Evolutionary conservation across 2,888 invertebrate species (phyloP).

Genomic region (Sarcophaga rosellei): DNA sequence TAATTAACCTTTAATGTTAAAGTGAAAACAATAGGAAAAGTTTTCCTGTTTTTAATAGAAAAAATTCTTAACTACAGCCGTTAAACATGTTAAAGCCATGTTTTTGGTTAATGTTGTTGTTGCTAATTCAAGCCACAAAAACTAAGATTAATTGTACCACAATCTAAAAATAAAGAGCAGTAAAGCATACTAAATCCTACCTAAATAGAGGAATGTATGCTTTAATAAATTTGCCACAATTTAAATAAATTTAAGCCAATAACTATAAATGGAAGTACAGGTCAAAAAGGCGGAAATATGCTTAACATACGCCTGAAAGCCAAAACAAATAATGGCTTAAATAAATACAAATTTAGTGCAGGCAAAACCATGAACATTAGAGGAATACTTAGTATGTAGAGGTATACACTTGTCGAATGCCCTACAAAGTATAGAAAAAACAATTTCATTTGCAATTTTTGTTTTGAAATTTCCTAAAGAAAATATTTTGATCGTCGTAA

Average conservation of each 20-base stretch:
- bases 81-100: not conserved
- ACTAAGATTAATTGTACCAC: not conserved
- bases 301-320: not conserved
- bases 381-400: too few species aligned
- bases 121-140: not conserved
- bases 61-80: not conserved
- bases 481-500: too few species aligned
- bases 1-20: too few species aligned
- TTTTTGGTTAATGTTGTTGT: not conserved
- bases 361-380: too few species aligned
- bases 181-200: too few species aligned
- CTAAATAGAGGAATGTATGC: not conserved
- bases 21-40: not conserved
- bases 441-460: too few species aligned
- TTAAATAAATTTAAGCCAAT: not conserved
- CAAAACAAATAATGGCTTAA: conserved; percentile 27
- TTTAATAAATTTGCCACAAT: not conserved
- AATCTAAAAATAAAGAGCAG: not conserved
- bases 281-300: conserved; percentile 13
- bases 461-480: too few species aligned
- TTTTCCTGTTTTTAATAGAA: not conserved
- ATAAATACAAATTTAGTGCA: not conserved
- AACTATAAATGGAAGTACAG: not conserved
- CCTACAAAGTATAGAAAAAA: too few species aligned
- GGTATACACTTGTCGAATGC: too few species aligned